phyloP scores from a whole-genome alignment of 2,797 vertebrate genomes.

The Sebastes matsubarae region DNA sequence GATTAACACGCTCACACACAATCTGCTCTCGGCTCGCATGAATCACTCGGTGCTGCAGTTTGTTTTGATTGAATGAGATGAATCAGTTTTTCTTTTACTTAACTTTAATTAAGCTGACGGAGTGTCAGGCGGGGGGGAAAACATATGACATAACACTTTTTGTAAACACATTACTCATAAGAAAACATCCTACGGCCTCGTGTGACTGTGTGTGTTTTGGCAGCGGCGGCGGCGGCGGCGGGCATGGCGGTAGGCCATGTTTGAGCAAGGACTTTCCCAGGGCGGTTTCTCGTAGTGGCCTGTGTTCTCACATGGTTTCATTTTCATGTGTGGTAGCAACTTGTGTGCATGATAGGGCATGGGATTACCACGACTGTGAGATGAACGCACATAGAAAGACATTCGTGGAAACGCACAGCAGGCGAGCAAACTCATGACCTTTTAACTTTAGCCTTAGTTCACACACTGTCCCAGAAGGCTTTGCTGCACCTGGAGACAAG shows the following conservation, averaged over 20 bases:
- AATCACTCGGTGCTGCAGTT: constrained; percentile 27
- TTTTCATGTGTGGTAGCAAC: constrained; percentile 45
- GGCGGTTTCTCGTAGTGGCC: constrained; percentile 13
- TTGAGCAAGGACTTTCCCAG: constrained; percentile 52
- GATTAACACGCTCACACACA: constrained; percentile 27
- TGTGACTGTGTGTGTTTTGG: constrained; percentile 47
- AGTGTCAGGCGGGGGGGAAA: constrained; percentile 21
- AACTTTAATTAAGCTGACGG: constrained; percentile 37
- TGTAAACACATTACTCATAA: constrained; percentile 48
- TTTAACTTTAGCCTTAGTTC: constrained; percentile 46
- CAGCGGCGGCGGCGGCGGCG: constrained; percentile 5
- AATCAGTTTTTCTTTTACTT: constrained; percentile 21
- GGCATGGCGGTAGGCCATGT: not conserved
- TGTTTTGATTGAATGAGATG: constrained; percentile 38
- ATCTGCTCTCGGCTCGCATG: constrained; percentile 25
- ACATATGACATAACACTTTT: constrained; percentile 18
- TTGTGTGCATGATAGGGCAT: not conserved
- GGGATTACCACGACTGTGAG: constrained; percentile 8
- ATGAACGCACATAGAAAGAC: not conserved
- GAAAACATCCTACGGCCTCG: constrained; percentile 50
- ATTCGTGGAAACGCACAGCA: constrained; percentile 17
- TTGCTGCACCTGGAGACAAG: constrained; percentile 28
- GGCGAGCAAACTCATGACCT: constrained; percentile 16
- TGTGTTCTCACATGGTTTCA: constrained; percentile 59
- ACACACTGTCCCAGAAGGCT: constrained; percentile 37